phyloP scores from a whole-genome alignment of 1,140 invertebrate genomes.

The Mizuhopecten yessoensis region DNA sequence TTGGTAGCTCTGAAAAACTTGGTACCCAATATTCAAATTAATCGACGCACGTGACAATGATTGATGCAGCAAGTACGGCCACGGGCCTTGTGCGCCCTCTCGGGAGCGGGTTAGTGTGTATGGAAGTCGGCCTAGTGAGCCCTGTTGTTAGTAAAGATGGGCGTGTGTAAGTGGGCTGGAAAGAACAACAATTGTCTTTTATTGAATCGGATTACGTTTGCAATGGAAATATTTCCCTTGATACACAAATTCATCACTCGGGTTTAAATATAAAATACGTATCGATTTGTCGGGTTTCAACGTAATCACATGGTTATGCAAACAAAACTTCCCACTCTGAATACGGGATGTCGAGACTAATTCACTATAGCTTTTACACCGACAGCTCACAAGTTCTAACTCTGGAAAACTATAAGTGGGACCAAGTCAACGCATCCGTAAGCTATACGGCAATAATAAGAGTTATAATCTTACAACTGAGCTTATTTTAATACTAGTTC shows the following conservation, averaged over 20 bases:
- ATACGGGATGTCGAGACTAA: no score
- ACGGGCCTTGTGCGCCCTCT: neutral
- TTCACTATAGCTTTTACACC: no score
- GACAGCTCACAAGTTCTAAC: no score
- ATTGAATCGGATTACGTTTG: neutral
- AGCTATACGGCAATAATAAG: no score
- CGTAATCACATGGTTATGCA: neutral
- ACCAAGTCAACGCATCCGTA: no score
- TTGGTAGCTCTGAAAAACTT: no score
- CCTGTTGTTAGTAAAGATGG: neutral
- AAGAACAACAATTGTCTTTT: neutral
- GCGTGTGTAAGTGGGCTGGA: neutral
- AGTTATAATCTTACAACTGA: no score
- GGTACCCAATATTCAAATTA: neutral
- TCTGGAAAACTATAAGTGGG: no score
- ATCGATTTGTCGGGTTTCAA: neutral
- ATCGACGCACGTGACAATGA: neutral
- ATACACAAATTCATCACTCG: neutral
- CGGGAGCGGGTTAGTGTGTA: neutral
- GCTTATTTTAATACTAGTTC: no score
- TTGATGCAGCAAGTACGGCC: neutral
- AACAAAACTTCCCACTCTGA: neutral
- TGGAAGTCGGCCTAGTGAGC: neutral
- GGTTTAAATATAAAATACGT: conserved; percentile 36
- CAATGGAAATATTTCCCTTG: neutral